These are phyloP conservation scores for Procambarus clarkii DNA, from an alignment of 1,140 invertebrate genomes.

Conservation along the genomic window DNA sequence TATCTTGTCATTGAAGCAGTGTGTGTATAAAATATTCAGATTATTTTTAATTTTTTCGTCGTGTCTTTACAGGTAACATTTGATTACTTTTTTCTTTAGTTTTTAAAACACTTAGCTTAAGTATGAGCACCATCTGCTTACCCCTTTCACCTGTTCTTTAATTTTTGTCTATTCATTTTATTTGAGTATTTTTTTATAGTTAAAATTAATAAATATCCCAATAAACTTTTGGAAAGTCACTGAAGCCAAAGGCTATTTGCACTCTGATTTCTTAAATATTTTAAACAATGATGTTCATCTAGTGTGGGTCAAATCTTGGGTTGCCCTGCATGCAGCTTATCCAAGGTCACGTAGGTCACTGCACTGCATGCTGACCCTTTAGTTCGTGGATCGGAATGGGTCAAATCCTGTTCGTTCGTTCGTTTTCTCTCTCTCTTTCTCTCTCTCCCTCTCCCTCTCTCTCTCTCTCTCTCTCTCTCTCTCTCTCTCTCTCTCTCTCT, in stretches of 20 bases:
- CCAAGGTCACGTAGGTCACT: conserved; percentile 29
- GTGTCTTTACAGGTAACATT: not conserved
- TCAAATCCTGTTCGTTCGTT: conserved; percentile 22
- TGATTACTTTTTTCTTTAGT: not conserved
- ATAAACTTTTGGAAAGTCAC: not conserved
- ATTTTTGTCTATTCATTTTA: not conserved
- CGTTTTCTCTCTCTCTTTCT: conserved; percentile 16
- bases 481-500: conserved; percentile 33
- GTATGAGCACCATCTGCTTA: not conserved
- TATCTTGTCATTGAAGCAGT: not conserved
- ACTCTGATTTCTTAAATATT: not conserved
- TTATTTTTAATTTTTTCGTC: not conserved
- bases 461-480: too few relatives aligned
- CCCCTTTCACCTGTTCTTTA: not conserved
- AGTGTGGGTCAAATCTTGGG: conserved; percentile 47
- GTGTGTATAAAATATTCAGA: not conserved
- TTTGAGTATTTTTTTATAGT: not conserved
- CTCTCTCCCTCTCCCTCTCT: not conserved
- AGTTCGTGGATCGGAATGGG: conserved; percentile 20
- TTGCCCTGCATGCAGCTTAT: conserved; percentile 43
- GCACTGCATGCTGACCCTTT: conserved; percentile 40
- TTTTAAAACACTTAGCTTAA: not conserved
- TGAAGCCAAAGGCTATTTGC: not conserved
- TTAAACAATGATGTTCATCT: conserved; percentile 18
- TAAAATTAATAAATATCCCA: not conserved